Evolutionary conservation across 2,888 invertebrate species (phyloP).

Genomic region (Formica aserva): DNA sequence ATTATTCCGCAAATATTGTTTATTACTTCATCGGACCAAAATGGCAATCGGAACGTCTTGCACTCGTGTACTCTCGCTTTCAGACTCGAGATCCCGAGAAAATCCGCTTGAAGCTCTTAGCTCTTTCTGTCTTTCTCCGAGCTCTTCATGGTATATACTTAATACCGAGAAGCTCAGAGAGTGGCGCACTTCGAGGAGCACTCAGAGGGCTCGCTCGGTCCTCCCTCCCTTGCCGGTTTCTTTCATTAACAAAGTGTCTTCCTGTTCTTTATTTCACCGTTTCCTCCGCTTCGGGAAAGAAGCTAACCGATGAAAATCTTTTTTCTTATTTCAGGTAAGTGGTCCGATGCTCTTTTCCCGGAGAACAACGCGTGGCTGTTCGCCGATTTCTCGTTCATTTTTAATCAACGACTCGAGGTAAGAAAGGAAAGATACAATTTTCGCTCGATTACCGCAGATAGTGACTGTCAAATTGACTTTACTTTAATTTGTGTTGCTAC

Average conservation of each 20-base stretch:
- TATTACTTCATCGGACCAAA: not conserved
- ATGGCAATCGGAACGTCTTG: slow-evolving; percentile 30
- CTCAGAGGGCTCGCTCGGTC: slow-evolving; percentile 39
- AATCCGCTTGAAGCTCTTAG: slow-evolving; percentile 55
- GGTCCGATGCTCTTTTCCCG: slow-evolving; percentile 37
- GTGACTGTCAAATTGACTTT: not conserved
- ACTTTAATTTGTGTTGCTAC: not conserved
- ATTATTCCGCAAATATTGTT: slow-evolving; percentile 22
- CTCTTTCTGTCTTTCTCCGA: slow-evolving; percentile 2
- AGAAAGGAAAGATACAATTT: not conserved
- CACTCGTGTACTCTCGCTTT: slow-evolving; percentile 32
- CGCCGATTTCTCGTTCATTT: slow-evolving; percentile 24
- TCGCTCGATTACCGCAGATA: not conserved
- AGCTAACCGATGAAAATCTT: slow-evolving; percentile 54
- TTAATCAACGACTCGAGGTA: slow-evolving; percentile 19
- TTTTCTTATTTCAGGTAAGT: slow-evolving; percentile 58
- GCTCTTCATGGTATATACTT: slow-evolving; percentile 43
- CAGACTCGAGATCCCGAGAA: slow-evolving; percentile 39
- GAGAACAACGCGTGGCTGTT: slow-evolving; percentile 43
- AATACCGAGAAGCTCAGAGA: slow-evolving; percentile 52
- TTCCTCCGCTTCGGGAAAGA: slow-evolving; percentile 21
- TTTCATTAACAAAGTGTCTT: slow-evolving; percentile 63
- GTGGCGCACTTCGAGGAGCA: slow-evolving; percentile 51
- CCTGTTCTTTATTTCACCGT: slow-evolving; percentile 43
- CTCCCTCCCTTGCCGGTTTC: slow-evolving; percentile 31